Base-by-base conservation (phyloP, 2,797 vertebrate species). In the Semaprochilodus insignis region DNA sequence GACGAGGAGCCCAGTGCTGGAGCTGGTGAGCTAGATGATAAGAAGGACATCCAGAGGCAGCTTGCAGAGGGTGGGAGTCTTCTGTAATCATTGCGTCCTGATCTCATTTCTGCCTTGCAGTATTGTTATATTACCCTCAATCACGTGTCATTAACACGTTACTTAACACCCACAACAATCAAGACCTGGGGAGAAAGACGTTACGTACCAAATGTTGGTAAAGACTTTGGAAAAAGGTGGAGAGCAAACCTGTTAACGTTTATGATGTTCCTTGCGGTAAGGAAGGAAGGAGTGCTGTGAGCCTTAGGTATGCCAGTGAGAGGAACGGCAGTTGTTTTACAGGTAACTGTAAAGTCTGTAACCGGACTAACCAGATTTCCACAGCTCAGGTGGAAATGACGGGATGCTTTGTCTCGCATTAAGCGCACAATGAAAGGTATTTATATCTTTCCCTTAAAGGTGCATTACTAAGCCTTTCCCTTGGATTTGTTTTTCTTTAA, bases 1-100 rank as follows among this genome's bases (percentile, higher is more conserved):
- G 97, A 99, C 81, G 98, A 99, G 0, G 97, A 98, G 40, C 92
- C 95, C 0, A 76, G 85, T 0, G 94, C 95, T 23, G 94, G 97
- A 0, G 95, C 96, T 36, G 97, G 97, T 0, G 95, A 97, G 67
- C 89, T 94, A 0, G 95, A 97, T 0, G 95, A 96, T 89, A 97
- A 97, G 86, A 95, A 89, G 72, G 95, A 93, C 23, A 91, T 95
- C 21, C 95, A 89, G 48, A 90, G 95, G 85, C 88, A 89, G 72
- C 84, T 93, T 4, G 81, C 89, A 0, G 92, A 94, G 62, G 89
- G 86, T 54, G 94, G 94, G 59, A 82, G 87, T 0, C 89, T 96
- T 1, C 93, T 92, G 78, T 95, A 96, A 93, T 17, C 27, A 14
- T 31, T 27, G 8, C 6, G 10, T 69, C 16, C 27, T 51, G 40